Percentiles rank a stretch among this genome's conserved stretches.
Conservation (phyloP, 2,797 vertebrate genomes). For the Morus bassanus region DNA sequence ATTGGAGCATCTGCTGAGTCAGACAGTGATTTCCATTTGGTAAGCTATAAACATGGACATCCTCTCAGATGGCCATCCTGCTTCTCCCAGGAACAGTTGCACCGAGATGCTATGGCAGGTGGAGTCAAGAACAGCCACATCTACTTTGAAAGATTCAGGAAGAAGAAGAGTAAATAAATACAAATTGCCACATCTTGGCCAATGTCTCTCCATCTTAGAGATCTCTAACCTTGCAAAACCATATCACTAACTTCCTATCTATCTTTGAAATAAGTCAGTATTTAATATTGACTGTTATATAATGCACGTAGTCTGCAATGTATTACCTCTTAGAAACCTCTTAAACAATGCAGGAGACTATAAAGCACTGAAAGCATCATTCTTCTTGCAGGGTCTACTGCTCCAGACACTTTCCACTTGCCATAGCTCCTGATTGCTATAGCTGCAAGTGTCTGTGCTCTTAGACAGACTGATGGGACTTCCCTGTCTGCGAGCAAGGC, state of each 20-base stretch:
- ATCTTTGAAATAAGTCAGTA: background rate
- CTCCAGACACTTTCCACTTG: background rate
- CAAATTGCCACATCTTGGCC: background rate
- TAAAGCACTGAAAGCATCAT: background rate
- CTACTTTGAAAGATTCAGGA: background rate
- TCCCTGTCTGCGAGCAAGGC: background rate
- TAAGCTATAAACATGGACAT: background rate
- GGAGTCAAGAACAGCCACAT: background rate
- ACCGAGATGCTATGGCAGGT: background rate
- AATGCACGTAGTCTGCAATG: background rate
- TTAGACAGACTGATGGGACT: background rate
- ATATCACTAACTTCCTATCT: background rate
- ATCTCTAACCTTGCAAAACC: background rate
- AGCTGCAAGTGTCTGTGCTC: fast-evolving
- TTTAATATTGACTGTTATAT: background rate
- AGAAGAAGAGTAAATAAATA: background rate
- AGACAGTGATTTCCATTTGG: background rate
- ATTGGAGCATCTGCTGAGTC: background rate
- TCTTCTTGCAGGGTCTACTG: background rate
- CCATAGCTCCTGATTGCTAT: background rate
- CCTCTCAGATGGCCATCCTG: background rate
- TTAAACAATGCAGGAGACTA: background rate
- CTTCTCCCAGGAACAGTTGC: background rate
- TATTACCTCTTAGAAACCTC: background rate
- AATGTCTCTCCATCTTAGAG: background rate